phyloP scores from a whole-genome alignment of 2,797 vertebrate genomes.

The Limnodromus scolopaceus region DNA sequence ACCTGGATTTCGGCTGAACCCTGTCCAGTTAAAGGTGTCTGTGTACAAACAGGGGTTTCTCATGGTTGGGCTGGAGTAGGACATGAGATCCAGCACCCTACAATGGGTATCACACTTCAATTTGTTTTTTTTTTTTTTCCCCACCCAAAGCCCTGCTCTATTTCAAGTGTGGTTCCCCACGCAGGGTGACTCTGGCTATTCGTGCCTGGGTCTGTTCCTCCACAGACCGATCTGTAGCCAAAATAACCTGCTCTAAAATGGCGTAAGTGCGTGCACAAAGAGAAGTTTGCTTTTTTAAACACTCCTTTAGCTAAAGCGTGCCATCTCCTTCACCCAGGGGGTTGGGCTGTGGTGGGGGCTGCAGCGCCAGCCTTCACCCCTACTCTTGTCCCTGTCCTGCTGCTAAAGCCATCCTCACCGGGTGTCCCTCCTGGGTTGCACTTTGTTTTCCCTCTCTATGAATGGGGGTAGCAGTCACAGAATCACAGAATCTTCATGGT shows the following conservation, averaged over 20 bases:
- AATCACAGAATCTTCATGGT: too few relatives aligned
- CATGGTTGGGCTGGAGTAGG: not conserved
- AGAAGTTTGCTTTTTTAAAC: not conserved
- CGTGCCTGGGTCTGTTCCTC: not conserved
- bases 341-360: not conserved
- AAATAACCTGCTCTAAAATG: not conserved
- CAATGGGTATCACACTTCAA: not conserved
- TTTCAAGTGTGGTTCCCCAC: rapidly evolving
- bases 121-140: rapidly evolving
- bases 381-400: not conserved
- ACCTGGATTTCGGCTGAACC: not conserved
- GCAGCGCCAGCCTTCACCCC: not conserved
- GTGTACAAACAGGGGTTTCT: rapidly evolving
- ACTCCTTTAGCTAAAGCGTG: rapidly evolving
- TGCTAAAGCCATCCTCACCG: not conserved
- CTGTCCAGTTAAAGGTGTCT: not conserved
- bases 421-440: not conserved
- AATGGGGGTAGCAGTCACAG: rapidly evolving
- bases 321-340: not conserved
- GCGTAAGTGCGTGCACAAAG: rapidly evolving
- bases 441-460: rapidly evolving
- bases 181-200: not conserved
- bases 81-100: rapidly evolving
- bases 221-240: rapidly evolving
- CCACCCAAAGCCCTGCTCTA: not conserved